These are phyloP conservation scores for Parnassius apollo DNA, from an alignment of 2,888 invertebrate genomes.

Conservation along the genomic window DNA sequence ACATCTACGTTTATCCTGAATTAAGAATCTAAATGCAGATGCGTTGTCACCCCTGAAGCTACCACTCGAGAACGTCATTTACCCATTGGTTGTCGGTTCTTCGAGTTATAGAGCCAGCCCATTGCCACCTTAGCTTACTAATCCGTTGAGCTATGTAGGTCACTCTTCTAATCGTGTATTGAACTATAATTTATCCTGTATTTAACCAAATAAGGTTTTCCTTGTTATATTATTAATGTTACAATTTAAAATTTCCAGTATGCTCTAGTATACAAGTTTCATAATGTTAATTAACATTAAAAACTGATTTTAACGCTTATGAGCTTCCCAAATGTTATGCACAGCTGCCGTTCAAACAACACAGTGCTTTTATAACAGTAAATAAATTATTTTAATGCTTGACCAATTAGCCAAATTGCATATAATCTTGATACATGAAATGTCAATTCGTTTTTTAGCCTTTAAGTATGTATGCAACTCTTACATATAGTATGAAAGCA, in stretches of 20 bases:
- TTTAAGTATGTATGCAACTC: too few species aligned
- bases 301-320: constrained; percentile 15
- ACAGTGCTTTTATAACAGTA: neutral
- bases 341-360: neutral
- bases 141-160: too few species aligned
- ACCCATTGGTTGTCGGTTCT: too few species aligned
- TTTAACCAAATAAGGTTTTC: neutral
- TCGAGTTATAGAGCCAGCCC: too few species aligned
- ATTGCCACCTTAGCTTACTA: too few species aligned
- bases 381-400: neutral
- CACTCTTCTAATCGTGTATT: neutral
- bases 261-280: neutral
- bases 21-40: too few species aligned
- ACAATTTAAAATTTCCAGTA: neutral
- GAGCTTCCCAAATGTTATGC: constrained; percentile 1
- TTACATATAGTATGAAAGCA: too few species aligned
- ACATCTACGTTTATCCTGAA: too few species aligned
- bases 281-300: constrained; percentile 16
- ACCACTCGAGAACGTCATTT: too few species aligned
- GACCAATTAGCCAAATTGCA: neutral
- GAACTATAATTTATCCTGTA: neutral
- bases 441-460: too few species aligned
- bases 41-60: too few species aligned
- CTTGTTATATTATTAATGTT: neutral
- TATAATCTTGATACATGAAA: neutral